phyloP scores from a whole-genome alignment of 1,140 invertebrate genomes.

The Zelostemma sp. region DNA sequence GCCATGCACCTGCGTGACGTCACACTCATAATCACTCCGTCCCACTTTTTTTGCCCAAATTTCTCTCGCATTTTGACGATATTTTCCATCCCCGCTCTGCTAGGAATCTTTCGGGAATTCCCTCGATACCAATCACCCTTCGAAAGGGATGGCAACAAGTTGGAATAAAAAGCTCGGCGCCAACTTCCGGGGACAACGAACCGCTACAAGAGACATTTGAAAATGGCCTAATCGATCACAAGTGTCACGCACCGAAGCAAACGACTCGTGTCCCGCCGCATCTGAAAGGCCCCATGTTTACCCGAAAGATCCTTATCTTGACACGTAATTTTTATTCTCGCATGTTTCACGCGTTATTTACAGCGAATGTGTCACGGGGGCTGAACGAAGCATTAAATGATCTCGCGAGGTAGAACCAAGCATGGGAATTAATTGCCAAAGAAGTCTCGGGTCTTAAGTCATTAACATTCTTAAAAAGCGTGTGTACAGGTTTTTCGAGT shows the following conservation, averaged over 20 bases:
- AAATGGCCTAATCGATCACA: constrained; percentile 35
- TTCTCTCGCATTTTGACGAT: no score
- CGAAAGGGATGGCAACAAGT: no score
- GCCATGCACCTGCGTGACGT: constrained; percentile 63
- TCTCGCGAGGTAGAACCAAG: neutral
- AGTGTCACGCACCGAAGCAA: constrained; percentile 19
- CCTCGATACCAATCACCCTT: no score
- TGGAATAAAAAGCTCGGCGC: no score
- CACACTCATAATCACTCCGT: constrained; percentile 51
- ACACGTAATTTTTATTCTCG: constrained; percentile 31
- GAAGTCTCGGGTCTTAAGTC: constrained; percentile 54
- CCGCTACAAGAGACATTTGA: constrained; percentile 17
- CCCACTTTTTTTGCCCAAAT: constrained; percentile 16
- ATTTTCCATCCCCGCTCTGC: no score
- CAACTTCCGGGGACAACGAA: constrained; percentile 10
- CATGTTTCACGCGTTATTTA: constrained; percentile 24
- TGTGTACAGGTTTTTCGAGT: no score
- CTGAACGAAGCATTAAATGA: constrained; percentile 14
- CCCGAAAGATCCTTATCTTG: constrained; percentile 27
- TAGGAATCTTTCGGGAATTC: no score
- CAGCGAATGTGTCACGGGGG: constrained; percentile 11
- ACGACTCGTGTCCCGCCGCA: constrained; percentile 6
- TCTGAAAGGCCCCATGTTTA: constrained; percentile 11
- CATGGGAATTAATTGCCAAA: constrained; percentile 56
- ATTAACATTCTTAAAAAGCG: constrained; percentile 37